Conservation (phyloP, 1,140 invertebrate species). For the Diorhabda sublineata region DNA sequence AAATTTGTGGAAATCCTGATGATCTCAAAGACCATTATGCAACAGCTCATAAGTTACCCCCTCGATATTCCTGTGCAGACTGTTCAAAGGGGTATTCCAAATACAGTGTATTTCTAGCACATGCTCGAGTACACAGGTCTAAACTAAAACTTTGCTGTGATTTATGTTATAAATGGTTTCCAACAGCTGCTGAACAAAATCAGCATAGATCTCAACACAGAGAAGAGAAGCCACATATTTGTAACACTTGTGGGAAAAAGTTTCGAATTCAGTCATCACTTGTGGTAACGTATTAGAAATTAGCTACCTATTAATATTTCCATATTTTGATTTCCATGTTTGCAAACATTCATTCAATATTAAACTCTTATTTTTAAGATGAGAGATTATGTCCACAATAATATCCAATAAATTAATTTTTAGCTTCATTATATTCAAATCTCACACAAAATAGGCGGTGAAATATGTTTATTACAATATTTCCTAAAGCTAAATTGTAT, state of each 20-base stretch:
- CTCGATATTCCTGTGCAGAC: constrained; percentile 55
- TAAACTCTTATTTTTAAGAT: no score
- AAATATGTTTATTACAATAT: no score
- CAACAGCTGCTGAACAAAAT: constrained; percentile 47
- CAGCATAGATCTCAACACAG: constrained; percentile 52
- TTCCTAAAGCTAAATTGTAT: no score
- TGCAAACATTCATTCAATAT: no score
- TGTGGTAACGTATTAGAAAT: constrained; percentile 37
- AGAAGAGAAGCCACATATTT: constrained; percentile 51
- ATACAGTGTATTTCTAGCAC: constrained; percentile 56
- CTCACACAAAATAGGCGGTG: no score
- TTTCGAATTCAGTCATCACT: constrained; percentile 56
- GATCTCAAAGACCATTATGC: constrained; percentile 53
- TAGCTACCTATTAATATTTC: background rate
- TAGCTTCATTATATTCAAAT: no score
- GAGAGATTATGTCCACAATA: no score
- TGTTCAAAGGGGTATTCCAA: constrained; percentile 58
- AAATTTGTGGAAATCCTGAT: constrained; percentile 50
- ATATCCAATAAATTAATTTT: no score
- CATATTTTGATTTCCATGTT: background rate
- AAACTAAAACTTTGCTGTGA: constrained; percentile 55
- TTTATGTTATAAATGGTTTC: constrained; percentile 55
- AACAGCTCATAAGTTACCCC: constrained; percentile 52
- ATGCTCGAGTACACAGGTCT: constrained; percentile 53
- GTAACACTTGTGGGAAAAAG: constrained; percentile 54